Base-by-base conservation (phyloP, 2,797 vertebrate species). In the Helicolenus hilgendorfi region DNA sequence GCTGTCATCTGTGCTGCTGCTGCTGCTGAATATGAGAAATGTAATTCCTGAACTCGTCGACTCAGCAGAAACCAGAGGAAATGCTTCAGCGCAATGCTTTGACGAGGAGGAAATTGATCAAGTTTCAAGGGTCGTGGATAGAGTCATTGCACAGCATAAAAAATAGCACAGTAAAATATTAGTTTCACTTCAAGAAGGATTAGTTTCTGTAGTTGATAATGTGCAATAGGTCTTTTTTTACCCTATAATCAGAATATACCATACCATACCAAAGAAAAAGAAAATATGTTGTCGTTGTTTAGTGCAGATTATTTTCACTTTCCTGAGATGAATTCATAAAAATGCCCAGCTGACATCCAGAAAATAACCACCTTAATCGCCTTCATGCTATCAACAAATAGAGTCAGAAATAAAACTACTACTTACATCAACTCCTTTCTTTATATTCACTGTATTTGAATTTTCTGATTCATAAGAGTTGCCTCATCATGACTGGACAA, bases 31-130 rank as follows among this genome's bases (percentile, higher is more conserved):
- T 75, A 73, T 86, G 88, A 80, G 71, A 36, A 60, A 85, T 45
- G 24, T 18, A 20, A 38, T 62, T 56, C 74, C 33, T 77, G 41
- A 87, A 79, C 31, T 64, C 3, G 72, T 72, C 69, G 62, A 26
- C 14, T 93, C 91, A 91, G 92, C 89, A 70, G 84, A 84, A 85
- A 69, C 45, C 20, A 15, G 31, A 72, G 75, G 79, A 92, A 91
- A 82, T 3, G 45, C 79, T 79, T 6, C 27, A 76, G 74, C 26
- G 56, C 74, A 75, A 60, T 76, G 60, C 56, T 71, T 45, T 62
- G 72, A 78, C 13, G 14, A 53, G 35, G 59, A 80, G 41, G 72
- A 91, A 75, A 89, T 85, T 53, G 18, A 92, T 84, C 29, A 24
- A 18, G 18, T 62, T 63, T 63, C 20, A 38, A 1, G 8, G 26